Evolutionary conservation across 2,113 vertebrate species (phyloP).

Genomic region (Oncorhynchus masou): DNA sequence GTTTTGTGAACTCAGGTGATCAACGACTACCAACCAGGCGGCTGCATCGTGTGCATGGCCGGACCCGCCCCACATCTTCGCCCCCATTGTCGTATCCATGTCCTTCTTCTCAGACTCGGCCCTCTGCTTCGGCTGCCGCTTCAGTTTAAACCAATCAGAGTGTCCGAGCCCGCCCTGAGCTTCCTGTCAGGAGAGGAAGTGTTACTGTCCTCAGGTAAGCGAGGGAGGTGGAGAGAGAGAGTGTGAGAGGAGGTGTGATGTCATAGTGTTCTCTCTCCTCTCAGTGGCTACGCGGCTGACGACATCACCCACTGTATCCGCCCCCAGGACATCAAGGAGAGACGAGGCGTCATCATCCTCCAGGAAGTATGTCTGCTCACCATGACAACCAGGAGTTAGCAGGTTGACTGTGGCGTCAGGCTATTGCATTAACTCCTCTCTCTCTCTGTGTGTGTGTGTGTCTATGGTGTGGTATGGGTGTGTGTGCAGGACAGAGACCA

Average conservation of each 20-base stretch:
- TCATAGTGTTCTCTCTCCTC: conserved; percentile 42
- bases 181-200: conserved; percentile 91
- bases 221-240: not conserved
- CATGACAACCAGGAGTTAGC: not conserved
- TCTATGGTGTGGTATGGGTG: too few species aligned
- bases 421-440: not conserved
- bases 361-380: conserved; percentile 84
- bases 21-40: conserved; percentile 97
- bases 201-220: conserved; percentile 95
- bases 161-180: conserved; percentile 91
- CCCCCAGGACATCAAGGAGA: conserved; percentile 96
- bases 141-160: conserved; percentile 99
- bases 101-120: conserved; percentile 99
- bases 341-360: conserved; percentile 97
- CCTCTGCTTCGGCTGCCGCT: conserved; percentile 97
- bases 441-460: not conserved
- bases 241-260: not conserved
- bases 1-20: conserved; percentile 98
- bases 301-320: conserved; percentile 98
- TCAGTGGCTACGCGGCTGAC: conserved; percentile 95
- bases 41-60: conserved; percentile 96
- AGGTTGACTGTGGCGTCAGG: not conserved
- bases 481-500: conserved; percentile 83
- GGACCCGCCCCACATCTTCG: conserved; percentile 98
- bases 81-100: conserved; percentile 95